These are phyloP conservation scores for Gnatocerus cornutus DNA, from an alignment of 2,888 invertebrate species.

Conservation along the genomic window DNA sequence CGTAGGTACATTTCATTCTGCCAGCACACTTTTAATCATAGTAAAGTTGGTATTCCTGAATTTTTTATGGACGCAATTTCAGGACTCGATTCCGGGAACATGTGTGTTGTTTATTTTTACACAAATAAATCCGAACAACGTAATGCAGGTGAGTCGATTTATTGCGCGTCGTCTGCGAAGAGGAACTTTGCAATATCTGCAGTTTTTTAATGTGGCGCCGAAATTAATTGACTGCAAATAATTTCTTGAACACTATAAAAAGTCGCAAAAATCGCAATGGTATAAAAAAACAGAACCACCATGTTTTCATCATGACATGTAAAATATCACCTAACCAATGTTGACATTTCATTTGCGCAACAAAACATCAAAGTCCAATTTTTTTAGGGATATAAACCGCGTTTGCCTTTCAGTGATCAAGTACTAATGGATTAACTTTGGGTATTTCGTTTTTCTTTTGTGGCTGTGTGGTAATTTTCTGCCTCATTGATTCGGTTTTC, in stretches of 20 bases:
- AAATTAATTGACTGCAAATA: no score
- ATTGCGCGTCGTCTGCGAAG: conserved; percentile 1
- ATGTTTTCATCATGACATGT: neutral
- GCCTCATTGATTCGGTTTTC: no score
- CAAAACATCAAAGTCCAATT: neutral
- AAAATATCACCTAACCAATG: neutral
- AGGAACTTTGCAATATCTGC: no score
- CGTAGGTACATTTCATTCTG: no score
- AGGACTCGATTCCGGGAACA: conserved; percentile 9
- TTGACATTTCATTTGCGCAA: neutral
- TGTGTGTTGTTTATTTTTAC: conserved; percentile 25
- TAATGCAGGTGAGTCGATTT: conserved; percentile 17
- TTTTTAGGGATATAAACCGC: neutral
- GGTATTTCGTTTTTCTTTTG: no score
- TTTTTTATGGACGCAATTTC: conserved; percentile 17
- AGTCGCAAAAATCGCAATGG: neutral
- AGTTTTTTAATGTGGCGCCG: no score
- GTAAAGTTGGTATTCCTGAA: no score
- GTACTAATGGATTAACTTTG: no score
- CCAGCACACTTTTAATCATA: no score
- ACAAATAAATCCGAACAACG: conserved; percentile 9
- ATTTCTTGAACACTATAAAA: neutral
- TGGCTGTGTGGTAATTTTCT: no score
- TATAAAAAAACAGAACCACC: neutral
- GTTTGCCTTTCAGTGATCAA: neutral